phyloP scores from a whole-genome alignment of 2,113 vertebrate species.

The Apteryx owenii region DNA sequence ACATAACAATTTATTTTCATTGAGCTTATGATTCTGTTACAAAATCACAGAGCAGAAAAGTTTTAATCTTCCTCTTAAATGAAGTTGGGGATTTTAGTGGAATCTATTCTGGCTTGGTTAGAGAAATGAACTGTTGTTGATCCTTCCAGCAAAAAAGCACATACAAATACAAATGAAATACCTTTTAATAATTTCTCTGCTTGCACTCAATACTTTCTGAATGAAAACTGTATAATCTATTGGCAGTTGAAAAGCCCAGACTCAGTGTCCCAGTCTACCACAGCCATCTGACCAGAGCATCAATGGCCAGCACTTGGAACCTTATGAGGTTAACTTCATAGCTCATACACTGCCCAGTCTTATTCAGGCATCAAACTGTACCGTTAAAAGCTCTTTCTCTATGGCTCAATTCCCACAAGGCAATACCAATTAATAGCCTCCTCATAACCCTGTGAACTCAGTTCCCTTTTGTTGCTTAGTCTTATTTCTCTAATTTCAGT shows the following conservation, averaged over 20 bases:
- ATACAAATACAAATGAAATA: neutral
- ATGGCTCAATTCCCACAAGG: neutral
- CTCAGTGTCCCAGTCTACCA: neutral
- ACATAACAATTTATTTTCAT: neutral
- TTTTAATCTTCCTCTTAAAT: neutral
- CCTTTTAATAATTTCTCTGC: neutral
- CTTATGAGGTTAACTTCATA: neutral
- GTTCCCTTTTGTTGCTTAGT: neutral
- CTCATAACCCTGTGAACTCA: neutral
- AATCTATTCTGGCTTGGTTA: neutral
- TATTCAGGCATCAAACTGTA: neutral
- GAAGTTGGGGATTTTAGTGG: neutral
- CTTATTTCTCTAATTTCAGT: neutral
- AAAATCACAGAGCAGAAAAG: neutral
- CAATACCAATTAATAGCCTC: neutral
- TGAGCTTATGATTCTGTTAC: neutral
- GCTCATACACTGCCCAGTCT: neutral
- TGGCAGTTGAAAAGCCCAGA: fast-evolving
- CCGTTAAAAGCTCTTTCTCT: neutral
- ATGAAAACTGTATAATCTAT: neutral
- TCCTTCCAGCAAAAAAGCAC: neutral
- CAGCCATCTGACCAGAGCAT: neutral
- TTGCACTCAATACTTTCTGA: neutral
- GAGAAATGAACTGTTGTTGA: neutral
- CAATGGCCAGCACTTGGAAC: neutral